Evolutionary conservation across 2,797 vertebrate species (phyloP).

Genomic region (Xiphorhynchus erythropygius): DNA sequence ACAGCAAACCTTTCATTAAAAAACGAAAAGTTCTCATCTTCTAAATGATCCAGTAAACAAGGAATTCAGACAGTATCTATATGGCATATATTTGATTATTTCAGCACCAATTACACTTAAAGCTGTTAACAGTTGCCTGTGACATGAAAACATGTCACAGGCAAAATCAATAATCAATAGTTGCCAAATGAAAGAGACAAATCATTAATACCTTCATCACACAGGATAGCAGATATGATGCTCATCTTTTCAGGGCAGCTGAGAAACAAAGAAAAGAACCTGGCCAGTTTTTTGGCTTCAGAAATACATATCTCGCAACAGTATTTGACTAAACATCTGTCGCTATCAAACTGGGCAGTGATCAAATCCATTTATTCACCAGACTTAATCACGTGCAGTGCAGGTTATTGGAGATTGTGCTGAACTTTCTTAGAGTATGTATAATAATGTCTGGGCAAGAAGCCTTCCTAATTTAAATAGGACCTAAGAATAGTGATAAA

Average conservation of each 20-base stretch:
- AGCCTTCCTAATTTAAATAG: not conserved
- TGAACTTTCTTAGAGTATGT: not conserved
- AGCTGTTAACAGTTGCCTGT: not conserved
- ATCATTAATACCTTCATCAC: not conserved
- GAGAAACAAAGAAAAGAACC: not conserved
- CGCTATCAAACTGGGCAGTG: not conserved
- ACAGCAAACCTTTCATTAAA: not conserved
- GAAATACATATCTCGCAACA: not conserved
- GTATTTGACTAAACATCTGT: rapidly evolving
- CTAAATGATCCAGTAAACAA: not conserved
- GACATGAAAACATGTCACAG: not conserved
- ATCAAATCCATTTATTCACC: not conserved
- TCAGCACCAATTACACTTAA: not conserved
- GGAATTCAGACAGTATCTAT: not conserved
- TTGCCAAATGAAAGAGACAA: not conserved
- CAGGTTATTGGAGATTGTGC: not conserved
- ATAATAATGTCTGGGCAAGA: not conserved
- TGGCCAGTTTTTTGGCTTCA: not conserved
- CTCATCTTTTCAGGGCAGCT: not conserved
- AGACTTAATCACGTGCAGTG: rapidly evolving
- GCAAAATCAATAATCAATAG: no score
- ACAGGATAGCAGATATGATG: not conserved
- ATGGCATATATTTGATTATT: not conserved
- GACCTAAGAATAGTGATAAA: not conserved
- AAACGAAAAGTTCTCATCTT: not conserved